Base-by-base conservation (phyloP, 53 echinoderm and acorn worm genomes). In the Apostichopus leukothele region DNA sequence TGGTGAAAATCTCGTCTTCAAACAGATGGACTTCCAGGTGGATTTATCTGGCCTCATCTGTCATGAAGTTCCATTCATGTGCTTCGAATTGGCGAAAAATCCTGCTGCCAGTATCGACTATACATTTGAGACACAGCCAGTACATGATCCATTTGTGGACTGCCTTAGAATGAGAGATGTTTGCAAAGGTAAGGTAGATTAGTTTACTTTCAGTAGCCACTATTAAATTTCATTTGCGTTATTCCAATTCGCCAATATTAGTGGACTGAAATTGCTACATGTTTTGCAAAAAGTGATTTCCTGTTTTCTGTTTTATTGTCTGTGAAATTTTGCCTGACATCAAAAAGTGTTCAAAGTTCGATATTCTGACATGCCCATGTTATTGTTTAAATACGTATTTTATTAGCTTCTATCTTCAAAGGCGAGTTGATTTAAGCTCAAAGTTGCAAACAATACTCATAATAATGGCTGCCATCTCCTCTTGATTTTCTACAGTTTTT, bases 81-180 rank as follows among this genome's bases (percentile, higher is more conserved):
- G 88, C 88, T 87, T 75, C 60, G 88, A 87, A 18, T 52, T 87
- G 53, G 7, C 1, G 13, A 87, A 87, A n/a, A 87, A 87, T 59
- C 55, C 88, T 22, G 51, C 18, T 20, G 68, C 88, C 52, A 87
- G 88, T 11, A 87, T 87, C 55, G 88, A 87, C 75, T 87, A 87
- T 73, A 87, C 75, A 6, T 71, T 71, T n/a, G 71, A 71, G 20
- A 71, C 71, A 16, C 71, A 71, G 20, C 71, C 71, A 71, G 52
- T 74, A 14, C 75, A 73, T 20, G n/a, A 87, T 74, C 5, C 19
- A 53, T 87, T 87, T 75, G 88, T 87, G 75, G 88, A 87, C 75
- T 87, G 88, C 75, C 11, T 87, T 1, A 75, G 59, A 54, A 74
- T 75, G 74, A 53, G 52, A 75, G 88, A 87, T 75, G 75, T 87